Conservation (phyloP, 1,140 invertebrate species). For the Campoletis sonorensis region DNA sequence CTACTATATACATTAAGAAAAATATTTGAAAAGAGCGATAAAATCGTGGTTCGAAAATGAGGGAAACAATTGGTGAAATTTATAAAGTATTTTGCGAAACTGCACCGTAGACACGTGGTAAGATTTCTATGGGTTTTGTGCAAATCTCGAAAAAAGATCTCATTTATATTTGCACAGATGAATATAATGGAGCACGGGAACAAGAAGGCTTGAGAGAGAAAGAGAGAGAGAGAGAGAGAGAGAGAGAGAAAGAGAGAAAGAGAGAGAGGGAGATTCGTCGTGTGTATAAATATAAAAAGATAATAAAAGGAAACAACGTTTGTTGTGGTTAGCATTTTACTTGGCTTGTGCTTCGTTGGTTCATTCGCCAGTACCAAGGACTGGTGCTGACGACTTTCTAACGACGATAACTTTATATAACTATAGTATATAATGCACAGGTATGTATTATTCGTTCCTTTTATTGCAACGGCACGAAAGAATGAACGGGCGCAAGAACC, state of each 20-base stretch:
- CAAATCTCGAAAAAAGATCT: no score
- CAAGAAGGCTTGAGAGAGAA: not conserved
- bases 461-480: conserved; percentile 54
- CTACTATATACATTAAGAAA: no score
- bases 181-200: not conserved
- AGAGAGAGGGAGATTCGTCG: not conserved
- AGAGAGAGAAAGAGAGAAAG: no score
- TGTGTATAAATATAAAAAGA: not conserved
- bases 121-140: no score
- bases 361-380: conserved; percentile 56
- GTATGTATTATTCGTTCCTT: conserved; percentile 61
- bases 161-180: no score
- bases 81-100: no score
- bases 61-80: no score
- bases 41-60: no score
- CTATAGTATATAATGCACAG: conserved; percentile 54
- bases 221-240: no score
- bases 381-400: conserved; percentile 65
- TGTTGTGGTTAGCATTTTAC: conserved; percentile 6
- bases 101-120: no score
- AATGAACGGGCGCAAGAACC: conserved; percentile 4
- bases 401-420: conserved; percentile 72
- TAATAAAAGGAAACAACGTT: conserved; percentile 37
- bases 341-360: not conserved
- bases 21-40: no score